A percentile compares a stretch with the other conserved stretches of the same genome.
Evolutionary conservation across 2,113 vertebrate species (phyloP).

Genomic region (Panthera leo): DNA sequence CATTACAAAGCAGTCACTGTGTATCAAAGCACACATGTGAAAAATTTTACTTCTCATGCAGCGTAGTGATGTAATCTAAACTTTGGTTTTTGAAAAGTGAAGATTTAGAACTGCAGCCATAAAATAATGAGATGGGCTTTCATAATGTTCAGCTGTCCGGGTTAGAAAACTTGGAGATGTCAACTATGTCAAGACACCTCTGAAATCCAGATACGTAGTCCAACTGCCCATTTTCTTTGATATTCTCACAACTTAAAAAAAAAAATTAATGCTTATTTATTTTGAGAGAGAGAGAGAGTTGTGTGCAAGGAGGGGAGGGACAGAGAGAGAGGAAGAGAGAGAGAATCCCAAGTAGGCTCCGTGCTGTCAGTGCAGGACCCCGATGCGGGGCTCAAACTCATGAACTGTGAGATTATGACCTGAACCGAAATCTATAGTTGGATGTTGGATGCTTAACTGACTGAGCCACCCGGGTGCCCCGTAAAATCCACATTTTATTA

Average conservation of each 20-base stretch:
- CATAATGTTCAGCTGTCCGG: neutral
- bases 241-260: too few relatives aligned
- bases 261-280: too few relatives aligned
- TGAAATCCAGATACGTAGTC: neutral
- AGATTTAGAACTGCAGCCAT: neutral
- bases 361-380: too few relatives aligned
- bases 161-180: neutral
- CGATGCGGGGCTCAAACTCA: too few relatives aligned
- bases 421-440: too few relatives aligned
- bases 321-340: too few relatives aligned
- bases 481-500: neutral
- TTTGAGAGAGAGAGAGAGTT: too few relatives aligned
- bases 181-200: neutral
- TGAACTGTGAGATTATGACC: too few relatives aligned
- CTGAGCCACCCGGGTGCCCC: too few relatives aligned
- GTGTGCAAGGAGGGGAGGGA: too few relatives aligned
- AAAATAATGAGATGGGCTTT: neutral
- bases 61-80: neutral
- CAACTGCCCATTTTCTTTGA: neutral
- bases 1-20: constrained; percentile 6
- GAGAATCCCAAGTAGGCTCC: too few relatives aligned
- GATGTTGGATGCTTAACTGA: too few relatives aligned
- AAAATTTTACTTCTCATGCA: neutral
- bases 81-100: neutral
- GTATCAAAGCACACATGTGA: neutral